Evolutionary conservation across 2,888 invertebrate genomes (phyloP), one percentile per base, ranked within the genome.

Genomic region (Miltochrista miniata): DNA sequence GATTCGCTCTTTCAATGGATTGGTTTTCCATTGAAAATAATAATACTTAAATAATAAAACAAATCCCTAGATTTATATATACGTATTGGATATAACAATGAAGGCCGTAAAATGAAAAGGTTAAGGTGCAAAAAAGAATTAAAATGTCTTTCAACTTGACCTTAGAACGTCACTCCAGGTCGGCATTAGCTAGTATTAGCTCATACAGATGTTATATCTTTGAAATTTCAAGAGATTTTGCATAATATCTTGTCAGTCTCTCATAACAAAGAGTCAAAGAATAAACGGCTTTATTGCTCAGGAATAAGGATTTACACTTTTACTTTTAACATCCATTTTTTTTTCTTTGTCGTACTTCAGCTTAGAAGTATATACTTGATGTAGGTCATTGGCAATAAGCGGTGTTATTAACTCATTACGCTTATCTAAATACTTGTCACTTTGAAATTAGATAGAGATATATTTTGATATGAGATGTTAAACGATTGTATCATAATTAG

Each of bases 401-500:
- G 40, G 35, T 45, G 34, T 53, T 50, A 48, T 48, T 37, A 54
- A 51, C 51, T 57, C 47, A 51, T 57, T 54, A 54, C 24, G 41
- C 45, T 58, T 58, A 58, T 55, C 58, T 55, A 45, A 58, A 52
- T 48, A 55, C 35, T n/a, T 54, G 56, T 56, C 51, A 54, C 46
- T 49, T 38, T 43, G n/a, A 35, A 48, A 53, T 46, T 44, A 35
- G 37, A 36, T 30, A 35, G 7, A 41, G 46, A 44, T 42, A 53
- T 38, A 42, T 48, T 48, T 45, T 33, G 53, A 47, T 50, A 41
- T 9, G 29, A 31, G 45, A 49, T 45, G 35, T 39, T 14, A 11
- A 31, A 18, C 39, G 47, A 53, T 55, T 48, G 13, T 35, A 42
- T 30, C 13, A 34, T 53, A 50, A 55, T 55, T 52, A 55, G 41